Evolutionary conservation across 2,888 invertebrate species (phyloP).

Genomic region (Hydroisotoma schaefferi): DNA sequence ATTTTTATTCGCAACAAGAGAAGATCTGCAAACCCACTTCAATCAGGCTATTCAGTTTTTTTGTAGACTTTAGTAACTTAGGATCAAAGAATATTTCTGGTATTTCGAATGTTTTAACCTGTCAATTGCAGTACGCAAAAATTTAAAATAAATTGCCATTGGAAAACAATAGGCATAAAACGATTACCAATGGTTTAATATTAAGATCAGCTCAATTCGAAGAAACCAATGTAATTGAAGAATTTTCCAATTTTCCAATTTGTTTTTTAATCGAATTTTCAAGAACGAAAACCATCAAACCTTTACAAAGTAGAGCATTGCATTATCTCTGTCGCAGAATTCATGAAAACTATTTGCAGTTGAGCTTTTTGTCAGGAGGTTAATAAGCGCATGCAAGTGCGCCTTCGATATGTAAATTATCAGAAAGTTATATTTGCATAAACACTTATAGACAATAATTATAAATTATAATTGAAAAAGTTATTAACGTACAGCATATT

Average conservation of each 20-base stretch:
- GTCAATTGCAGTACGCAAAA: neutral
- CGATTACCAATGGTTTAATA: too few relatives aligned
- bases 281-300: too few relatives aligned
- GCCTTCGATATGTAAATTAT: conserved; percentile 18
- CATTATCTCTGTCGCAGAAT: conserved; percentile 31
- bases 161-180: too few relatives aligned
- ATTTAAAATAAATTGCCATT: too few relatives aligned
- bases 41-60: neutral
- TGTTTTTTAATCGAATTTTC: too few relatives aligned
- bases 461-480: too few relatives aligned
- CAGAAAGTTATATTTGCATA: conserved; percentile 7
- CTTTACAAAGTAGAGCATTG: too few relatives aligned
- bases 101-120: neutral
- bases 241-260: too few relatives aligned
- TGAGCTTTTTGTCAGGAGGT: conserved; percentile 49
- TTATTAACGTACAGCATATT: too few relatives aligned
- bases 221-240: too few relatives aligned
- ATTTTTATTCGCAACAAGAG: conserved; percentile 11
- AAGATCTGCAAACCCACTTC: neutral
- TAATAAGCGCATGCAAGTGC: conserved; percentile 47
- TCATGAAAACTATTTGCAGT: conserved; percentile 48
- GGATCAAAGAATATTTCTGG: neutral
- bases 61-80: neutral
- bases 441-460: neutral
- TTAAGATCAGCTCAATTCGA: too few relatives aligned